Evolutionary conservation across 2,888 invertebrate species (phyloP).

Genomic region (Octodonta nipae): DNA sequence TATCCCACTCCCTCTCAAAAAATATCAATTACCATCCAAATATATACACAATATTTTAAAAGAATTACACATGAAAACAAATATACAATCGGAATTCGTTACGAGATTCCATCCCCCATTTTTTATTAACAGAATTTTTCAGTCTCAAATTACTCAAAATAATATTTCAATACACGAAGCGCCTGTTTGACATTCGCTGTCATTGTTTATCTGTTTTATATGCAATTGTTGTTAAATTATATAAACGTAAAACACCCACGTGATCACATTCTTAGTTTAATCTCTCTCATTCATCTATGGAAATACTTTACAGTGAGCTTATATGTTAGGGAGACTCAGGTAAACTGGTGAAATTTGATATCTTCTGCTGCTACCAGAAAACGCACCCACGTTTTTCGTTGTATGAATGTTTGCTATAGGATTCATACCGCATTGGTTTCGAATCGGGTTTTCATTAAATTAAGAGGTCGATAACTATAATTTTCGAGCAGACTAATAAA

Average conservation of each 20-base stretch:
- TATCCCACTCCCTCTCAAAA: too few species aligned
- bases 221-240: constrained; percentile 10
- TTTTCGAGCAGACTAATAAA: too few species aligned
- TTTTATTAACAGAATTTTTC: constrained; percentile 4
- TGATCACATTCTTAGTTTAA: constrained; percentile 4
- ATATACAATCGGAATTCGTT: too few species aligned
- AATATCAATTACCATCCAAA: too few species aligned
- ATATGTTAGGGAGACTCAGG: constrained; percentile 2
- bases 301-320: constrained; percentile 2
- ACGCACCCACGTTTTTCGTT: too few species aligned
- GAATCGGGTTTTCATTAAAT: too few species aligned
- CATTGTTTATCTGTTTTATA: constrained; percentile 10
- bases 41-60: too few species aligned
- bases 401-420: too few species aligned
- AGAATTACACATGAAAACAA: too few species aligned
- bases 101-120: too few species aligned
- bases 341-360: constrained; percentile 4
- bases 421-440: too few species aligned
- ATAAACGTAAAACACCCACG: constrained; percentile 2
- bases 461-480: too few species aligned
- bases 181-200: constrained; percentile 4
- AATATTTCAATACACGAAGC: constrained; percentile 7
- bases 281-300: constrained; percentile 6
- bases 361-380: constrained; percentile 4
- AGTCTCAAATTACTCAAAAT: constrained; percentile 7